Evolutionary conservation across 2,888 invertebrate genomes (phyloP), one percentile per base, ranked within the genome.

Genomic region (Seira musarum): DNA sequence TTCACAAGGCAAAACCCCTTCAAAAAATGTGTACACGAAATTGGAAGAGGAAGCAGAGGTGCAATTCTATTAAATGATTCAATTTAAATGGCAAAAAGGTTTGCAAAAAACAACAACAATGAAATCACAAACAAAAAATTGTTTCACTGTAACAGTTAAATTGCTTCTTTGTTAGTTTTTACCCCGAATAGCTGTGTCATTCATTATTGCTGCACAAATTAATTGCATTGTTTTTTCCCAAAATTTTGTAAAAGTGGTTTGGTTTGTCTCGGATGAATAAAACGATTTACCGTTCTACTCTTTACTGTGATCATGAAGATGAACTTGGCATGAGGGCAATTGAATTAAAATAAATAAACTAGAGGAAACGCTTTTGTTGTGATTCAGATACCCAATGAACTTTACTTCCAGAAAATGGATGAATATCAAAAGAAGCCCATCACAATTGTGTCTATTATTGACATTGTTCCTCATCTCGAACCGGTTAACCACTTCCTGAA

Each of bases 91-190:
- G 53, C 17, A 53, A 17, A 40, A 40, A 8, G n/a, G 40, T 40
- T 8, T 8, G 13, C 40, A 40, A n/a, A 40, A 40, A 8, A 40
- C 40, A 40, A 40, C 6, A 40, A 40, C 6, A 40, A 6, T 40
- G 40, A 40, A n/a, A n/a, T n/a, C n/a, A 30, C 30, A 30, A 30
- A 30, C 30, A 30, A 17, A 53, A 13, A 53, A 53, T n/a, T 53
- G 53, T 53, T 53, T 53, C 53, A 53, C 53, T 53, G 53, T 17
- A 53, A 53, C 53, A 53, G 53, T 53, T 53, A 53, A 53, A 53
- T 53, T 13, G 53, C 17, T 53, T 3, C 53, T 53, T 53, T 53
- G 53, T 53, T 53, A 53, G 53, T 13, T n/a, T 40, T n/a, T 53
- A 30, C 30, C 8, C 30, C 30, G 30, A 30, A 17, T 53, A 53